Base-by-base conservation (phyloP, 1,140 invertebrate species). In the Caenorhabditis briggsae region DNA sequence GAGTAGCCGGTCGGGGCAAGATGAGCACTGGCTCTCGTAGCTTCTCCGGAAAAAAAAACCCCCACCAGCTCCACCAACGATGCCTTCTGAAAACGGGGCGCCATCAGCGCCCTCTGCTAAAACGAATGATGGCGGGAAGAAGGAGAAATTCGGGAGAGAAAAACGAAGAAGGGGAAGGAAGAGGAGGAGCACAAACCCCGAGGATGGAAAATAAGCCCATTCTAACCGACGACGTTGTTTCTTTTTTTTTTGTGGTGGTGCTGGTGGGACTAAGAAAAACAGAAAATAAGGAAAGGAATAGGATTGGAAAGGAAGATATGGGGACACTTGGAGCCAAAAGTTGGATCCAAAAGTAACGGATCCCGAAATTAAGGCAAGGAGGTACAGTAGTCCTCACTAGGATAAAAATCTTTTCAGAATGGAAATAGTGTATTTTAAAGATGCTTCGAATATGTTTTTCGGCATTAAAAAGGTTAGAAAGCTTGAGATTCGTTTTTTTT, bases 61-160 rank as follows among this genome's bases (percentile, higher is more conserved):
- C 16, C 14, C 70, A 5, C 48, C 33, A 11, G n/a, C n/a, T n/a
- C n/a, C 46, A 12, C 18, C 12, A 33, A 20, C 23, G 46, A 33
- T 33, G 20, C 12, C 70, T 23, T 18, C 70, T 46, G 16, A 70
- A 12, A 46, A 18, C 11, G n/a, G 12, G 41, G 64, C 64, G 64
- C 64, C 64, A 70, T 70, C 64, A 70, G 41, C 64, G 41, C 64
- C 64, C n/a, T 33, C 33, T 33, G 1, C 20, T 78, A 50, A 78
- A 78, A 78, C 70, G 70, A 78, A 78, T 78, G 70, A 78, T 78
- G 70, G 70, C 46, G 64, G 56, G n/a, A 33, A 58, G 25, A 14
- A 14, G 25, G 59, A 23, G 23, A 50, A 50, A 53, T 48, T 46
- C 5, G n/a, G 23, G 25, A 70, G 23, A 64, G 33, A 23, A 25